Percentiles rank a stretch among this genome's conserved stretches.
Conservation (phyloP, 2,113 vertebrate genomes). For the Perca fluviatilis region DNA sequence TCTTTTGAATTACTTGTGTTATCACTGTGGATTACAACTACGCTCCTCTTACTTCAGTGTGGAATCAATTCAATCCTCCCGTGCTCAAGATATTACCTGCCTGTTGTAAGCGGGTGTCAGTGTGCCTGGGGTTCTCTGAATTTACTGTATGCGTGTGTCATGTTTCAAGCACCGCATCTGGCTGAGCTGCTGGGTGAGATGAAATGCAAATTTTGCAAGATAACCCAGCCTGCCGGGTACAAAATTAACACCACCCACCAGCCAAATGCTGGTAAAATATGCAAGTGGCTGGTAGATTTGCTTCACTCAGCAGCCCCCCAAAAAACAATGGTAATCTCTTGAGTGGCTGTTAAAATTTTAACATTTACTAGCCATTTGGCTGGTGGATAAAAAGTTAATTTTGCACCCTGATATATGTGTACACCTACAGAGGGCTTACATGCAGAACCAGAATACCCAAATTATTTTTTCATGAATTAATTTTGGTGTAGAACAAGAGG, state of each 20-base stretch:
- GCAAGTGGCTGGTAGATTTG: no score
- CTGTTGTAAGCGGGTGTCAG: conserved; percentile 49
- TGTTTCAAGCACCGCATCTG: conserved; percentile 16
- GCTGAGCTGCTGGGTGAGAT: conserved; percentile 9
- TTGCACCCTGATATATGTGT: neutral
- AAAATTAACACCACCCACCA: no score
- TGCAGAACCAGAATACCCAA: neutral
- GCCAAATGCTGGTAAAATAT: no score
- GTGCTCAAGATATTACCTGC: conserved; percentile 55
- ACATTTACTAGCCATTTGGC: no score
- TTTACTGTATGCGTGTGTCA: conserved; percentile 3
- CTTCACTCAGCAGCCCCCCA: no score
- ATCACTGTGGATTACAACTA: conserved; percentile 66
- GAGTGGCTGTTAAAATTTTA: no score
- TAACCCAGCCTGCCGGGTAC: neutral
- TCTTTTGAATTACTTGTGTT: conserved; percentile 71
- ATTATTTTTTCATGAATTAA: no score
- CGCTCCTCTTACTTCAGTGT: conserved; percentile 27
- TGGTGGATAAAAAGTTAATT: no score
- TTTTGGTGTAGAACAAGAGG: no score
- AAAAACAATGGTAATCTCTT: no score
- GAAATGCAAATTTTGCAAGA: conserved; percentile 26
- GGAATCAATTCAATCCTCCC: conserved; percentile 58
- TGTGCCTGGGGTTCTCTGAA: conserved; percentile 35
- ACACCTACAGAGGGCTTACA: conserved; percentile 7